A percentile compares a stretch with the other conserved stretches of the same genome.
Evolutionary conservation across 1,140 invertebrate species (phyloP).

Genomic region (Drosophila eugracilis): DNA sequence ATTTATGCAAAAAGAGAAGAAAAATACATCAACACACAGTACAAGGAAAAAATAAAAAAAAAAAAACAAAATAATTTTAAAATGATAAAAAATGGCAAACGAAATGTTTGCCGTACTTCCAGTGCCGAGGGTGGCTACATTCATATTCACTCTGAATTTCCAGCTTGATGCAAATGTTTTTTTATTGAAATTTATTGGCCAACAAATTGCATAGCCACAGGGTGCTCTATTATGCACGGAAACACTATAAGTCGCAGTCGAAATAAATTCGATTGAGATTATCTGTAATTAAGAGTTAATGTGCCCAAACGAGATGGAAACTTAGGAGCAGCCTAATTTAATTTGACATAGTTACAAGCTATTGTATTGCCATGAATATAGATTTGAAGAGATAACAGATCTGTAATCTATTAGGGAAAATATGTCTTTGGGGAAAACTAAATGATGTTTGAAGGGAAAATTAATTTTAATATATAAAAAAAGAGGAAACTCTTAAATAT

Average conservation of each 20-base stretch:
- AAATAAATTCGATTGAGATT: slow-evolving; percentile 39
- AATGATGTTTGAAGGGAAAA: not conserved
- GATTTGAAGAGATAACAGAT: slow-evolving; percentile 9
- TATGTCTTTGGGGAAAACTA: not conserved
- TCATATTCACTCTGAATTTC: slow-evolving; percentile 1
- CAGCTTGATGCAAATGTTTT: slow-evolving; percentile 33
- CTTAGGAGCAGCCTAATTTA: slow-evolving; percentile 27
- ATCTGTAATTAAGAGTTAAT: slow-evolving; percentile 53
- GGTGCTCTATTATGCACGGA: slow-evolving; percentile 36
- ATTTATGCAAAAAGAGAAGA: slow-evolving; percentile 50
- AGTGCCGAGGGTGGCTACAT: slow-evolving; percentile 36
- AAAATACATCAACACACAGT: no score
- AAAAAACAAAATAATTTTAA: slow-evolving; percentile 30
- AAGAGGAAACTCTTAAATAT: no score
- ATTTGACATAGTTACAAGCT: slow-evolving; percentile 35
- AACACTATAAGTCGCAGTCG: slow-evolving; percentile 36
- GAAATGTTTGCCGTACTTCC: slow-evolving; percentile 49
- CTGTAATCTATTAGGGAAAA: not conserved
- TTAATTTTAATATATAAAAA: no score
- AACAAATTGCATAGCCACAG: slow-evolving; percentile 51
- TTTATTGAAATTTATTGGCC: slow-evolving; percentile 38
- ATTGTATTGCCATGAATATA: slow-evolving; percentile 31
- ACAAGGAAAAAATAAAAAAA: slow-evolving; percentile 38
- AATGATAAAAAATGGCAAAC: slow-evolving; percentile 63
- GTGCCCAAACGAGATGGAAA: slow-evolving; percentile 39